Conservation (phyloP, 2,113 vertebrate genomes). For the Ia io region DNA sequence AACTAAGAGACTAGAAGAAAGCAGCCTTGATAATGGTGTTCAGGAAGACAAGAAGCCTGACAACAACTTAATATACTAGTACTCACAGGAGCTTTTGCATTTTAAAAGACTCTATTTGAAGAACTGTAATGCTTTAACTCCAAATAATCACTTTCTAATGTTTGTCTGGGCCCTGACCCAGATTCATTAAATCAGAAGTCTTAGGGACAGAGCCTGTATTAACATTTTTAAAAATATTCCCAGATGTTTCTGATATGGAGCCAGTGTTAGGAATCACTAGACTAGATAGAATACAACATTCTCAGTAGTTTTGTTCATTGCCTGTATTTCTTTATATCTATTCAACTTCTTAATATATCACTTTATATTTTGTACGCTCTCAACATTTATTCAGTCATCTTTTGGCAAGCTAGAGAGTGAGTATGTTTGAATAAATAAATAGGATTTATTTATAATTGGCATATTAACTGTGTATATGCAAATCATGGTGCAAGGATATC, state of each 20-base stretch:
- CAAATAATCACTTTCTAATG: background rate
- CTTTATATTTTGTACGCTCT: background rate
- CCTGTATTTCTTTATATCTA: slow-evolving; percentile 4
- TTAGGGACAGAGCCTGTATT: background rate
- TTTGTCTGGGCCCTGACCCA: background rate
- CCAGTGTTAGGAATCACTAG: background rate
- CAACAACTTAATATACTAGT: background rate
- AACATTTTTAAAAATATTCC: background rate
- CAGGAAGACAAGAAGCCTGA: background rate
- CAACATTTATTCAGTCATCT: slow-evolving; percentile 1
- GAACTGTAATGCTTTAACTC: background rate
- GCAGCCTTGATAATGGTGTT: background rate
- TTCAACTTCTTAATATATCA: background rate
- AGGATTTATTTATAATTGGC: slow-evolving; percentile 16
- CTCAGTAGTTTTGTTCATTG: background rate
- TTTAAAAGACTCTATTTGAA: background rate
- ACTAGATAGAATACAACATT: background rate
- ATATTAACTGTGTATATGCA: slow-evolving; percentile 51
- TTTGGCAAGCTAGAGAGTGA: background rate
- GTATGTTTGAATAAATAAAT: background rate
- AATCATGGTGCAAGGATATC: slow-evolving; percentile 36
- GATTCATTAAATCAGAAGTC: background rate
- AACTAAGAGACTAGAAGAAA: background rate
- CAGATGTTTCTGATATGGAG: background rate
- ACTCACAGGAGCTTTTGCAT: background rate